Conservation (phyloP, 2,113 vertebrate genomes). For the Sigmodon hispidus region DNA sequence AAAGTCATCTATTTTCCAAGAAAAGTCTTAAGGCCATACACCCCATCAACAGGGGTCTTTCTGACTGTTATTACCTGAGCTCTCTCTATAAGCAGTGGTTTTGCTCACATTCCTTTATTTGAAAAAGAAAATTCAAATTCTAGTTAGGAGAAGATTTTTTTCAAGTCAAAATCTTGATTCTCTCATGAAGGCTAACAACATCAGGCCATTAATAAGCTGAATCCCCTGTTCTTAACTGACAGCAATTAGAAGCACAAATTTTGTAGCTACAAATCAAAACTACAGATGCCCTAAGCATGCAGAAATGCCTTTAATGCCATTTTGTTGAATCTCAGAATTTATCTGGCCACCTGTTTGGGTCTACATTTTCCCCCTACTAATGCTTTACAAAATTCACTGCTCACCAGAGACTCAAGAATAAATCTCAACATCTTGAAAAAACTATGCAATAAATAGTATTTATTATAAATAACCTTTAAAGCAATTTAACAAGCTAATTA, state of each 20-base stretch:
- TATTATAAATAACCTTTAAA: slow-evolving; percentile 56
- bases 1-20: not conserved
- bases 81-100: not conserved
- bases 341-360: not conserved
- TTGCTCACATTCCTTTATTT: not conserved
- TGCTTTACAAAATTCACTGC: not conserved
- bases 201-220: not conserved
- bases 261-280: slow-evolving; percentile 15
- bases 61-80: too few relatives aligned
- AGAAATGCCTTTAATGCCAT: not conserved
- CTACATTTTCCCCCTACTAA: not conserved
- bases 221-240: slow-evolving; percentile 30
- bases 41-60: not conserved
- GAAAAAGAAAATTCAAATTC: slow-evolving; percentile 27
- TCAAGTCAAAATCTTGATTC: slow-evolving; percentile 13
- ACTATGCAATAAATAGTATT: not conserved
- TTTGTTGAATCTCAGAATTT: not conserved
- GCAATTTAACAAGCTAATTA: slow-evolving; percentile 60
- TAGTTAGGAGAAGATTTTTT: not conserved
- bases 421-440: slow-evolving; percentile 46
- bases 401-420: not conserved
- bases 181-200: not conserved
- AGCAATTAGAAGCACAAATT: slow-evolving; percentile 29
- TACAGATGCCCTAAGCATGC: not conserved
- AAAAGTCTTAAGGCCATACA: not conserved